These are phyloP conservation scores for Spodoptera picta DNA, from an alignment of 2,888 invertebrate species.

Conservation along the genomic window DNA sequence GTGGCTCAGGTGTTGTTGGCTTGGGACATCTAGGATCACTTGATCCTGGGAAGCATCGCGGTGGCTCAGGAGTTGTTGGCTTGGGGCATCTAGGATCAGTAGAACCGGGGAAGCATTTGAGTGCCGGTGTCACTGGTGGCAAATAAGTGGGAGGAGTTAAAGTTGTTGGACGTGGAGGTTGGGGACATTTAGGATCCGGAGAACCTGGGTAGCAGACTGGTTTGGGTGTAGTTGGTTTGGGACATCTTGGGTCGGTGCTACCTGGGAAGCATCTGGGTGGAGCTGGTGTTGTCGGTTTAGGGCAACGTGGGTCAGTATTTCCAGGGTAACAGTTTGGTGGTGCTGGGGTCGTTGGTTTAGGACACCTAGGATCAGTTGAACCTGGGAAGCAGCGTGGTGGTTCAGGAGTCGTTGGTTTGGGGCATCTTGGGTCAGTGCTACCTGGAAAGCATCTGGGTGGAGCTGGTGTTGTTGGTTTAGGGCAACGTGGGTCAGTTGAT, in stretches of 20 bases:
- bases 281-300: constrained; percentile 55
- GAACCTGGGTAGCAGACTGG: constrained; percentile 51
- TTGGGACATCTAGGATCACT: constrained; percentile 59
- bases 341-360: constrained; percentile 59
- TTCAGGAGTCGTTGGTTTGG: constrained; percentile 52
- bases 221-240: constrained; percentile 53
- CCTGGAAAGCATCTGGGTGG: constrained; percentile 57
- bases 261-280: constrained; percentile 47
- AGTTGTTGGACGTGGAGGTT: constrained; percentile 62
- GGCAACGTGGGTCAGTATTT: constrained; percentile 70
- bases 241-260: constrained; percentile 56
- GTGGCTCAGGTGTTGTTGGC: constrained; percentile 58
- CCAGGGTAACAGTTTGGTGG: constrained; percentile 66
- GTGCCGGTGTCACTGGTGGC: constrained; percentile 45
- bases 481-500: constrained; percentile 59
- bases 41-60: constrained; percentile 66
- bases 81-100: constrained; percentile 64
- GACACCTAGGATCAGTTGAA: constrained; percentile 57
- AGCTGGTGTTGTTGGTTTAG: constrained; percentile 51
- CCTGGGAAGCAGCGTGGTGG: constrained; percentile 61
- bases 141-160: constrained; percentile 61
- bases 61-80: constrained; percentile 54
- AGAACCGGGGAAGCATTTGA: constrained; percentile 67
- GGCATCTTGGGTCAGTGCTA: constrained; percentile 47
- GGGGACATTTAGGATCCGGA: constrained; percentile 59